These are phyloP conservation scores for Steinernema feltiae DNA, from an alignment of 1,140 invertebrate genomes.

Conservation along the genomic window DNA sequence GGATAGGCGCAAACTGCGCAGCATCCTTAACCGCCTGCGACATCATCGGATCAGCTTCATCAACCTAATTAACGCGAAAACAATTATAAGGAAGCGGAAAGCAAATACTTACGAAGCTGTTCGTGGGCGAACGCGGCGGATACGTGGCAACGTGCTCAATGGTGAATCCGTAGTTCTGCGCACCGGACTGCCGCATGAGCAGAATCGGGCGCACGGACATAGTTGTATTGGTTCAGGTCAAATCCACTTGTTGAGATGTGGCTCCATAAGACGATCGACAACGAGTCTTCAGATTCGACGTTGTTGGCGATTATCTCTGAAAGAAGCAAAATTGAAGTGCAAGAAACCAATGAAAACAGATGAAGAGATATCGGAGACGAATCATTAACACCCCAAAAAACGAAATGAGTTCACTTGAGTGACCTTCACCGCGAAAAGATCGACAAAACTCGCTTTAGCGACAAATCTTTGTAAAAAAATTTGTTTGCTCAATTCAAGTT, in stretches of 20 bases:
- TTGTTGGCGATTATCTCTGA: too few relatives aligned
- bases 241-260: too few relatives aligned
- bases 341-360: background rate
- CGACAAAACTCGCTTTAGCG: too few relatives aligned
- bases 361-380: background rate
- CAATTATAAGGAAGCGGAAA: background rate
- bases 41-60: background rate
- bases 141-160: conserved; percentile 1
- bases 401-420: background rate
- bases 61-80: background rate
- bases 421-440: too few relatives aligned
- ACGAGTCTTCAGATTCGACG: background rate
- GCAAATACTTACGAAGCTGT: background rate
- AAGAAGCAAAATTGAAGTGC: too few relatives aligned
- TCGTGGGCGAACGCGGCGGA: background rate
- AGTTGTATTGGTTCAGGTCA: background rate
- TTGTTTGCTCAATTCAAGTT: too few relatives aligned
- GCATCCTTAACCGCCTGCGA: background rate
- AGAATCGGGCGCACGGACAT: conserved; percentile 7
- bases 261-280: background rate
- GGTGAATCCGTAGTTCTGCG: conserved; percentile 13
- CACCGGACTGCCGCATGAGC: background rate
- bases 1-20: background rate
- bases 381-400: background rate
- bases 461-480: too few relatives aligned